Percentiles rank a stretch among this genome's conserved stretches.
Conservation (phyloP, 2,113 vertebrate genomes). For the Chinchilla lanigera region DNA sequence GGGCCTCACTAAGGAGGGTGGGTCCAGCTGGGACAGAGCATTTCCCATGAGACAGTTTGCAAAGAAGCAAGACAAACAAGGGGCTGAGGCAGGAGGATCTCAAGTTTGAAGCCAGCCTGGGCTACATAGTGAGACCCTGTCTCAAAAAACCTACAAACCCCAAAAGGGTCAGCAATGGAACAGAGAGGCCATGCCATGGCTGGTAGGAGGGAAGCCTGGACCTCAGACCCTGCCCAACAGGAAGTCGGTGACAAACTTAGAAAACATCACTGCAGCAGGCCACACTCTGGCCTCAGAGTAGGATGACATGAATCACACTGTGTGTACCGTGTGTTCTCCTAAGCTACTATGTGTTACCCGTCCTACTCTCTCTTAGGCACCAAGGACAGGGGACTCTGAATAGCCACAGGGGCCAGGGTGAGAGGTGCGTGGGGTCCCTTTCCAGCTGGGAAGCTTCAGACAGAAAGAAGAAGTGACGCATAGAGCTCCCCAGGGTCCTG, state of each 20-base stretch:
- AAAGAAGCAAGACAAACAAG: background rate
- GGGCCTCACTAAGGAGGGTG: background rate
- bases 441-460: background rate
- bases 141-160: background rate
- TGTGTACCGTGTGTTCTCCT: background rate
- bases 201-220: background rate
- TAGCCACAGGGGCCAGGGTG: background rate
- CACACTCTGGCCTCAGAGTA: background rate
- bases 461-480: conserved; percentile 13
- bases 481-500: background rate
- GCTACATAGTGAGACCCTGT: background rate
- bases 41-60: background rate
- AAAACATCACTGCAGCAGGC: conserved; percentile 1
- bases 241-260: conserved; percentile 68
- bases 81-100: background rate
- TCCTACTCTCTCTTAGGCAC: background rate
- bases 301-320: rapidly evolving
- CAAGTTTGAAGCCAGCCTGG: background rate
- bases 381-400: background rate
- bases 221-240: conserved; percentile 39
- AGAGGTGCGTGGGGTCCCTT: background rate
- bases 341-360: background rate
- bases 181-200: background rate
- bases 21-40: background rate
- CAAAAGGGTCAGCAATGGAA: background rate